Evolutionary conservation across 2,797 vertebrate species (phyloP).

Genomic region (Platyrinchus mystaceus): DNA sequence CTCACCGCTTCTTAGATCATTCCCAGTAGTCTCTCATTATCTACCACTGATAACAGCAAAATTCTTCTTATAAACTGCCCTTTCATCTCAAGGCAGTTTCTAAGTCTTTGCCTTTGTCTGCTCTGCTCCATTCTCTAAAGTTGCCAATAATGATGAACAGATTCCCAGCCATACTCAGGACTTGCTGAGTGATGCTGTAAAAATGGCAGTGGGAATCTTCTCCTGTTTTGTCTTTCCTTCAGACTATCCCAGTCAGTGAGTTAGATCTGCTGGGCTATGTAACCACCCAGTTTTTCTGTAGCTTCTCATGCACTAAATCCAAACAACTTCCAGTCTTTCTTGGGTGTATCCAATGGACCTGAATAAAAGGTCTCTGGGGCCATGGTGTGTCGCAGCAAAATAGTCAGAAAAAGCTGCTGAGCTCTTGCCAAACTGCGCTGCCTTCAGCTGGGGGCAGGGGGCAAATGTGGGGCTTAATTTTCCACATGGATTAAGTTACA

Average conservation of each 20-base stretch:
- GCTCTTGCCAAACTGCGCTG: background rate
- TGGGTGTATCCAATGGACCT: background rate
- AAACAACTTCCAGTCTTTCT: background rate
- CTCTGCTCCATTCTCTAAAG: background rate
- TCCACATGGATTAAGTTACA: background rate
- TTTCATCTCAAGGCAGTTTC: background rate
- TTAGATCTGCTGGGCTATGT: background rate
- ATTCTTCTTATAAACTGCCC: background rate
- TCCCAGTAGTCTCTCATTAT: background rate
- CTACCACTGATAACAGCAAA: background rate
- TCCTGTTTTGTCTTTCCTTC: background rate
- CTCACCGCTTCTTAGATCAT: background rate
- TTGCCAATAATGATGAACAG: background rate
- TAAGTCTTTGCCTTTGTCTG: background rate
- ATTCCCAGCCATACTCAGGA: background rate
- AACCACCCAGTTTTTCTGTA: background rate
- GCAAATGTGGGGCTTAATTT: background rate
- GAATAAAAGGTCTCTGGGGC: background rate
- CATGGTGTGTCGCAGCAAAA: background rate
- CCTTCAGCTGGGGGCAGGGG: background rate
- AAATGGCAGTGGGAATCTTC: background rate
- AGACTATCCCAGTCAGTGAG: background rate
- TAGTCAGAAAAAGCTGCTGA: background rate
- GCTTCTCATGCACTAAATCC: background rate
- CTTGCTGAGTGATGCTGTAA: background rate